phyloP scores from a whole-genome alignment of 2,888 invertebrate species.

The Nomada fabriciana region DNA sequence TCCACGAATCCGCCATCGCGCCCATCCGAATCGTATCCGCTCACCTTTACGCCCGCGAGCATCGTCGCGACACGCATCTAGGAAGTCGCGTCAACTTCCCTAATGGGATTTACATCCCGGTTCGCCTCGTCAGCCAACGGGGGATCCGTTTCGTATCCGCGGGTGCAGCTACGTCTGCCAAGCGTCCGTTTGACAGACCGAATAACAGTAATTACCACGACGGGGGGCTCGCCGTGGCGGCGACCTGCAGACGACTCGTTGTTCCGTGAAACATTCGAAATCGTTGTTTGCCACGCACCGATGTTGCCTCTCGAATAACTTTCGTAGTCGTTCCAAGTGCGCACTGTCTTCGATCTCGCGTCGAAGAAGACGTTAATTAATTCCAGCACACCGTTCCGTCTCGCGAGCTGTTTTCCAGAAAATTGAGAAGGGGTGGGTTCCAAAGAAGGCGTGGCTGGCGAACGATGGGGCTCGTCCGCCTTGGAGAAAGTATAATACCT shows the following conservation, averaged over 20 bases:
- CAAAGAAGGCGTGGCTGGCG: background rate
- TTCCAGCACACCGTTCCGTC: conserved; percentile 49
- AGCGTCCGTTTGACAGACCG: conserved; percentile 73
- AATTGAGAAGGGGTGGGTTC: conserved; percentile 16
- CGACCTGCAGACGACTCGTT: conserved; percentile 37
- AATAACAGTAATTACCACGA: conserved; percentile 75
- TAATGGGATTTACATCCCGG: conserved; percentile 79
- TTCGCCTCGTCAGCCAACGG: conserved; percentile 65
- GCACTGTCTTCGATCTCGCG: conserved; percentile 70
- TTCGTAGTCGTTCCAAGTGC: conserved; percentile 48
- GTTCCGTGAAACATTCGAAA: conserved; percentile 53
- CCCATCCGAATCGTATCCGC: conserved; percentile 12
- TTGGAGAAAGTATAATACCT: conserved; percentile 48
- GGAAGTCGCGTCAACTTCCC: conserved; percentile 75
- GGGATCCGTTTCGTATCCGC: conserved; percentile 64
- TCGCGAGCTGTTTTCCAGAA: conserved; percentile 46
- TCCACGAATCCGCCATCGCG: background rate
- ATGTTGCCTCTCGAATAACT: conserved; percentile 51
- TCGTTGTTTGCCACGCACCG: conserved; percentile 56
- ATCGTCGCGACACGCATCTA: conserved; percentile 49
- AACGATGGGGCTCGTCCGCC: conserved; percentile 14
- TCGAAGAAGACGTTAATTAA: conserved; percentile 75
- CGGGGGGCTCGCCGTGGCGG: conserved; percentile 9
- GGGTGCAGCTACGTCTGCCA: conserved; percentile 53
- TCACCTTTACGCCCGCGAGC: conserved; percentile 23